Evolutionary conservation across 2,888 invertebrate genomes (phyloP).

Genomic region (Perizoma flavofasciatum): DNA sequence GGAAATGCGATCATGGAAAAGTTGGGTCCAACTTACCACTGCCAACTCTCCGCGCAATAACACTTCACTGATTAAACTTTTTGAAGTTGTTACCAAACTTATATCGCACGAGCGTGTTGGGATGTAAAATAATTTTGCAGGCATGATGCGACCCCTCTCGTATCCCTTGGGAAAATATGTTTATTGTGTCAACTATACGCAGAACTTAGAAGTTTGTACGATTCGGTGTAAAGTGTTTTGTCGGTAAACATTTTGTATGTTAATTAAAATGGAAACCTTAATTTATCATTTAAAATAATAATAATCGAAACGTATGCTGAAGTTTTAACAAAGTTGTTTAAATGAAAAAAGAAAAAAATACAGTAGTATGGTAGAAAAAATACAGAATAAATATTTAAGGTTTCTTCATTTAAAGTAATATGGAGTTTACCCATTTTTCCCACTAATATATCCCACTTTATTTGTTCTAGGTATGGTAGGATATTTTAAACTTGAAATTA

Average conservation of each 20-base stretch:
- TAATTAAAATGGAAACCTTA: conserved; percentile 11
- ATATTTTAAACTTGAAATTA: no score
- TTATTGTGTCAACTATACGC: conserved; percentile 33
- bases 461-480: no score
- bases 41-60: conserved; percentile 30
- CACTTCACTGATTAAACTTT: conserved; percentile 48
- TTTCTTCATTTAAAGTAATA: no score
- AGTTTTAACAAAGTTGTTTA: no score
- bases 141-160: conserved; percentile 31
- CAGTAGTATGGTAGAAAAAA: no score
- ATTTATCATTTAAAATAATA: neutral
- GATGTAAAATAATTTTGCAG: conserved; percentile 40
- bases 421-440: no score
- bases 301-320: no score
- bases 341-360: no score
- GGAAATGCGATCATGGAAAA: conserved; percentile 7
- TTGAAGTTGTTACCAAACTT: conserved; percentile 45
- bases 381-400: no score
- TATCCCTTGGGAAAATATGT: conserved; percentile 30
- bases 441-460: no score
- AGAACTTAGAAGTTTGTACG: conserved; percentile 23
- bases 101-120: conserved; percentile 36
- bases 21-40: conserved; percentile 7
- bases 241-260: conserved; percentile 14
- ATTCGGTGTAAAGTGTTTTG: conserved; percentile 26